Base-by-base conservation (phyloP, 2,797 vertebrate species). In the Tachyglossus aculeatus region DNA sequence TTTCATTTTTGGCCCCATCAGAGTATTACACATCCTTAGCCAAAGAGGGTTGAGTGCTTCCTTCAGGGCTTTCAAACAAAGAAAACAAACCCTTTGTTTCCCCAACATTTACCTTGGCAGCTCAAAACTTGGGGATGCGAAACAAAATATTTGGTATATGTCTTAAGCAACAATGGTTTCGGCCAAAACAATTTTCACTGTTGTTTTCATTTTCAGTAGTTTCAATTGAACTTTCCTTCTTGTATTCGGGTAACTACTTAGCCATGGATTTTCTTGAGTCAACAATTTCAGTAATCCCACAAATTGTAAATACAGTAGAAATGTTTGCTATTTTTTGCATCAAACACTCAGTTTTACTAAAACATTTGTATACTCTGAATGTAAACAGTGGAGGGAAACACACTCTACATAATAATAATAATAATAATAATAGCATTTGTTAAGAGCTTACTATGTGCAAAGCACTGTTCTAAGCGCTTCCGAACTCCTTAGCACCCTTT, bases 251-350 rank as follows among this genome's bases (percentile, higher is more conserved):
- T 45, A 81, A 65, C 29, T 11, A 59, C 33, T 74, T 8, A 21
- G 34, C 29, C n/a, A 58, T 58, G 18, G n/a, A 77, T 40, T 77
- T 52, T 67, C 82, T 68, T 13, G 36, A 52, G 18, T 27, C 27
- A 47, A 47, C 29, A 48, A 11, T 40, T 66, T 80, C 78, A 66
- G 63, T n/a, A 79, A 71, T 74, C 68, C 44, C 39, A 68, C 79
- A 77, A 64, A 77, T 68, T 75, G 79, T 81, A 71, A 83, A 81
- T 71, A 62, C 73, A 65, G 52, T 61, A 67, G 65, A 63, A n/a
- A 75, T n/a, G n/a, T n/a, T n/a, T n/a, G n/a, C n/a, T n/a, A n/a
- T n/a, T n/a, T n/a, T n/a, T n/a, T n/a, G n/a, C n/a, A n/a, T n/a
- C n/a, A n/a, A n/a, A n/a, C n/a, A n/a, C n/a, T n/a, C n/a, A n/a